Evolutionary conservation across 2,888 invertebrate genomes (phyloP), one percentile per base, ranked within the genome.

Genomic region (Synergus itoensis): DNA sequence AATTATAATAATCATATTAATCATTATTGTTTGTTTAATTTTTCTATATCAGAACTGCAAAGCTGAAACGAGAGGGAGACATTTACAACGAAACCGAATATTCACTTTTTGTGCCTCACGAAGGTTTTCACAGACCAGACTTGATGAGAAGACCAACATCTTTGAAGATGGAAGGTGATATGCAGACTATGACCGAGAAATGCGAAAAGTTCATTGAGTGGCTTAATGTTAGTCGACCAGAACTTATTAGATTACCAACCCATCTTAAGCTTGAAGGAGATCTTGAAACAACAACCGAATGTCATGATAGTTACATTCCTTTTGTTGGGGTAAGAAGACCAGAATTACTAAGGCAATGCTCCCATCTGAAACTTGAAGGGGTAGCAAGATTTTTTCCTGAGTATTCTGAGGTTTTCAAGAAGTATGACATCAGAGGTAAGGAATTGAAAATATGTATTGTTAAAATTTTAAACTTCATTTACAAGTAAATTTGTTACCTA

Each of bases 211-310:
- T 89, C 83, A 90, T 91, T 73, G 87, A 84, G 21, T 91, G 90
- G 90, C 80, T 91, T 16, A 89, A 90, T 83, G 91, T 89, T 65
- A 90, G 85, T 40, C 92, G 93, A 41, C 93, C 93, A n/a, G 92
- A 92, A 60, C 87, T 93, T 8, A 89, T 89, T 73, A 93, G 93
- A 48, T 78, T 90, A 16, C 90, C 92, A 2, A 92, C 93, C 0
- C 92, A 93, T 85, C 88, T 94, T 40, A 93, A 93, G 81, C 89
- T 94, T 62, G 94, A 94, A 87, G 94, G 94, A 60, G 93, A 93
- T 57, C 84, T 93, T 41, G 90, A 90, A 79, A 89, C 92, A 48
- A 86, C 91, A 8, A 93, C 93, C 1, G 94, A 94, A 84, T 93
- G 91, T 83, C 91, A 91, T 11, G 91, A 90, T 12, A 89, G 91